Evolutionary conservation across 2,797 vertebrate species (phyloP).

Genomic region (Pseudochirops cupreus): DNA sequence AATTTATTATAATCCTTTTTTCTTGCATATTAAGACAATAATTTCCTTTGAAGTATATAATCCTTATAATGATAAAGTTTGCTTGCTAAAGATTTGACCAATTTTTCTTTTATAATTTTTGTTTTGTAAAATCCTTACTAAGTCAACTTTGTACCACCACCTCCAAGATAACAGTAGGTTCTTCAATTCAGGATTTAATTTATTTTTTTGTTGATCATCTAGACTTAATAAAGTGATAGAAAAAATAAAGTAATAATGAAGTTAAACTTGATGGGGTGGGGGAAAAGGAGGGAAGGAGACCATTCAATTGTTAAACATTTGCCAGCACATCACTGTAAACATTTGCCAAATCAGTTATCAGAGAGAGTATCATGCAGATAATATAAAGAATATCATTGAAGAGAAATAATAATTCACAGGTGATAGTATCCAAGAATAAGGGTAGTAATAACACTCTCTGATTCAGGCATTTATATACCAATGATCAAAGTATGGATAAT

Average conservation of each 20-base stretch:
- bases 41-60: not conserved
- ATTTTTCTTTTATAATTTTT: not conserved
- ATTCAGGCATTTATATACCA: not conserved
- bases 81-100: not conserved
- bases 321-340: not conserved
- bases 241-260: not conserved
- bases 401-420: not conserved
- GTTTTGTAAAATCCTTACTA: not conserved
- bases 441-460: not conserved
- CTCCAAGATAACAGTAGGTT: not conserved
- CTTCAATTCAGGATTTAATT: not conserved
- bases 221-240: not conserved
- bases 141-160: not conserved
- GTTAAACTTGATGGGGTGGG: not conserved
- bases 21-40: not conserved
- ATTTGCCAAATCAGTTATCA: not conserved
- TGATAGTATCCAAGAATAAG: not conserved
- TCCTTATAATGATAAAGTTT: not conserved
- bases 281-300: not conserved
- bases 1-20: not conserved
- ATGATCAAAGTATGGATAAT: not conserved
- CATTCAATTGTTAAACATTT: not conserved
- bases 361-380: not conserved
- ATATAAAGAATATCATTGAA: not conserved
- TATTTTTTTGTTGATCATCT: not conserved